These are phyloP conservation scores for Zosterops pallidus DNA, from an alignment of 2,113 vertebrate species.

Conservation along the genomic window DNA sequence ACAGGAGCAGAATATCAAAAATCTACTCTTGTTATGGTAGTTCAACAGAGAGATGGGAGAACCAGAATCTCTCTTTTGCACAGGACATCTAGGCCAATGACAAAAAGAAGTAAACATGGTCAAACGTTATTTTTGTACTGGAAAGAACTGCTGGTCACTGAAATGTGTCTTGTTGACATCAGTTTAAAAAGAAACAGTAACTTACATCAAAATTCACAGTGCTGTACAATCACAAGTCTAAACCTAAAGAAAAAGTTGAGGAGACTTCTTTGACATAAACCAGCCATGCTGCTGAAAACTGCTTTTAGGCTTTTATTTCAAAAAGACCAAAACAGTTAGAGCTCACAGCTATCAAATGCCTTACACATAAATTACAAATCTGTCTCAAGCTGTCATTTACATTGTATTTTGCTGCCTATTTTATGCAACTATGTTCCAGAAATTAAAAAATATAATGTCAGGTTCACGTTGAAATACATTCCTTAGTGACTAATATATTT, in stretches of 20 bases:
- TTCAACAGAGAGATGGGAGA: background rate
- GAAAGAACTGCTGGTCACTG: background rate
- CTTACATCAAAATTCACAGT: background rate
- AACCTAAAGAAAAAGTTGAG: background rate
- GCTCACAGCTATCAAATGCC: background rate
- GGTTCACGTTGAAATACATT: background rate
- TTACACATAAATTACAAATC: background rate
- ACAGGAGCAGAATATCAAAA: background rate
- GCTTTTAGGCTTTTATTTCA: background rate
- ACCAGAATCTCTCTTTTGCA: background rate
- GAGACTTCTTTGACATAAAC: background rate
- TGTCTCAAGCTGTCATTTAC: background rate
- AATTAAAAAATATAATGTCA: background rate
- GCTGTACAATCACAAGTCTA: background rate
- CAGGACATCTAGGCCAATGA: background rate
- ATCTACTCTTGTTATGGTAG: background rate
- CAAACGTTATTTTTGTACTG: background rate
- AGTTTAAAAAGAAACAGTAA: background rate
- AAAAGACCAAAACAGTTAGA: background rate
- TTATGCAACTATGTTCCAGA: background rate
- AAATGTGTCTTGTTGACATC: background rate
- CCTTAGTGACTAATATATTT: background rate
- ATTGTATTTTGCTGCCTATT: background rate
- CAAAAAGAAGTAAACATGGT: background rate
- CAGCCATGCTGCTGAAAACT: background rate